phyloP scores from a whole-genome alignment of 2,888 invertebrate genomes.

The Drosophila gaucha region DNA sequence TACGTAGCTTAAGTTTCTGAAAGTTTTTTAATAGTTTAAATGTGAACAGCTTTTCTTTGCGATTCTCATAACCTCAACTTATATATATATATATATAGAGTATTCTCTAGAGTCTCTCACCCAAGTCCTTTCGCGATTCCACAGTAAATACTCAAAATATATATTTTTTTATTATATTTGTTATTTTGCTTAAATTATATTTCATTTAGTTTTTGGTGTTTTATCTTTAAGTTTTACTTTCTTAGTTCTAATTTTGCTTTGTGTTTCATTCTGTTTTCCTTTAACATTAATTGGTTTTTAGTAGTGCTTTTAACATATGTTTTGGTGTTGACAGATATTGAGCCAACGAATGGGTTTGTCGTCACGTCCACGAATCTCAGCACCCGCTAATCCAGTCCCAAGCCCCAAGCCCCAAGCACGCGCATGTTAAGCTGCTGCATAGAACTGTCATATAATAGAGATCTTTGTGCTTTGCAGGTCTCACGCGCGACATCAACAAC shows the following conservation, averaged over 20 bases:
- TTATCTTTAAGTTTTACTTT: conserved; percentile 11
- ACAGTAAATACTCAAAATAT: background rate
- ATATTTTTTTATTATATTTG: background rate
- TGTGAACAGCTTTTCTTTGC: too few relatives aligned
- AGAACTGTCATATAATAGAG: conserved; percentile 2
- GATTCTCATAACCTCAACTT: too few relatives aligned
- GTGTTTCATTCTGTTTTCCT: background rate
- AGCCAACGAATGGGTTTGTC: conserved; percentile 59
- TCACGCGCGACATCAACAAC: conserved; percentile 83
- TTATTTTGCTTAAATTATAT: background rate
- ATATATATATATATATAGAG: background rate
- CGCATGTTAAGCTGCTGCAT: conserved; percentile 24
- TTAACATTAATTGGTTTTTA: conserved; percentile 25
- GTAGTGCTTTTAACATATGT: conserved; percentile 31
- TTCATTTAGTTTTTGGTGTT: conserved; percentile 33
- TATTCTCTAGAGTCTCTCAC: background rate
- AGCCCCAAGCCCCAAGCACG: conserved; percentile 35
- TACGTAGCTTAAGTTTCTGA: too few relatives aligned
- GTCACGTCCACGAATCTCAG: conserved; percentile 30
- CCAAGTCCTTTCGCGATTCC: background rate
- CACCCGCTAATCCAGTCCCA: conserved; percentile 40
- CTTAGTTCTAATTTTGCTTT: conserved; percentile 15
- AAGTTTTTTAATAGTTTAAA: too few relatives aligned
- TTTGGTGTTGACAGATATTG: conserved; percentile 68
- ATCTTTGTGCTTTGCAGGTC: conserved; percentile 69